phyloP scores from a whole-genome alignment of 1,140 invertebrate species.

The Triops cancriformis region DNA sequence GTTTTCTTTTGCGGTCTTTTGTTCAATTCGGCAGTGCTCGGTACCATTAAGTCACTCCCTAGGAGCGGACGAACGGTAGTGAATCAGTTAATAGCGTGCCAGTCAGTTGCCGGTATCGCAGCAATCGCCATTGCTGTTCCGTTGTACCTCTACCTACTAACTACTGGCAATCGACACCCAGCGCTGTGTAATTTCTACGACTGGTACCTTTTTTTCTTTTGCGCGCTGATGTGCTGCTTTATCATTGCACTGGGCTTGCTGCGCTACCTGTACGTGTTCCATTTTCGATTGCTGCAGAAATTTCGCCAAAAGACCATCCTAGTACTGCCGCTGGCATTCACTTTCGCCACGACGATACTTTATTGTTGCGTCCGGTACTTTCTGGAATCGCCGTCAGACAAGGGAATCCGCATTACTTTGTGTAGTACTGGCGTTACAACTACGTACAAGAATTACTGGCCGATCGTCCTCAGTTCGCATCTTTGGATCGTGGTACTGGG shows the following conservation, averaged over 20 bases:
- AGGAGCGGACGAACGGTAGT: neutral
- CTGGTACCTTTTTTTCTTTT: neutral
- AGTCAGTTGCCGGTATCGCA: neutral
- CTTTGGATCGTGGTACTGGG: neutral
- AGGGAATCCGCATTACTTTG: neutral
- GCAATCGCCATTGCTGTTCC: neutral
- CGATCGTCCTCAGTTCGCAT: neutral
- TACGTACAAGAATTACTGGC: neutral
- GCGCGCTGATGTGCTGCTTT: neutral
- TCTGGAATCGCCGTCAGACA: neutral
- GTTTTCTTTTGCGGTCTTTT: neutral
- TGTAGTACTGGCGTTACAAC: neutral
- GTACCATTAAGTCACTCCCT: neutral
- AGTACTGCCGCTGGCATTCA: neutral
- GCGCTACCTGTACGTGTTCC: neutral
- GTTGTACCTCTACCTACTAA: neutral
- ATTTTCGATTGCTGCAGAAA: neutral
- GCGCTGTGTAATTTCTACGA: neutral
- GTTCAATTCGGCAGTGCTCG: neutral
- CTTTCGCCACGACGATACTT: neutral
- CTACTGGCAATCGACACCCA: neutral
- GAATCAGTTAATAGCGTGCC: neutral
- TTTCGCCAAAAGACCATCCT: neutral
- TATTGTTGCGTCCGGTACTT: neutral
- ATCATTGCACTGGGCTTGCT: neutral